Conservation (phyloP, 2,113 vertebrate species). For the Platysternon megacephalum region DNA sequence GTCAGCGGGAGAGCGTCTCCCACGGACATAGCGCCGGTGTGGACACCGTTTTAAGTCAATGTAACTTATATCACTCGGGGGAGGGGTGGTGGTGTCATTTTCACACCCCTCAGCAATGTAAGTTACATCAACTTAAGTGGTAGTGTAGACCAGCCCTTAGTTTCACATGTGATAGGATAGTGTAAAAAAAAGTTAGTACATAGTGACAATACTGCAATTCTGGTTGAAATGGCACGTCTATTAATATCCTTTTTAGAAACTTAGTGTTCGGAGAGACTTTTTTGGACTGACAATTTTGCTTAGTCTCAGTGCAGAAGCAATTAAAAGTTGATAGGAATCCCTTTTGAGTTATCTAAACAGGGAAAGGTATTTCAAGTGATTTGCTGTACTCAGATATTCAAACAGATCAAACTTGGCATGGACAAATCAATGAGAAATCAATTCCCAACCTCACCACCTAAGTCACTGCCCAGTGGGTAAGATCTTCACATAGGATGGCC, state of each 20-base stretch:
- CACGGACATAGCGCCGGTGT: no score
- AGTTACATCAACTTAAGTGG: no score
- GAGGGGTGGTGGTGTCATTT: no score
- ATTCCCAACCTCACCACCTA: background rate
- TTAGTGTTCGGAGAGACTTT: background rate
- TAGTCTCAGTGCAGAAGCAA: background rate
- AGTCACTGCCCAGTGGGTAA: background rate
- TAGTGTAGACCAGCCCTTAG: no score
- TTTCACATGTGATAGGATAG: background rate
- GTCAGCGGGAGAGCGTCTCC: accelerated
- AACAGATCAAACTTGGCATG: background rate
- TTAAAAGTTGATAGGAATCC: background rate
- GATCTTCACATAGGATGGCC: background rate
- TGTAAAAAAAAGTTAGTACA: background rate
- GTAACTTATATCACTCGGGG: no score
- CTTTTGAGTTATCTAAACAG: background rate
- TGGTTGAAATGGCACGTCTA: background rate
- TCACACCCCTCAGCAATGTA: no score
- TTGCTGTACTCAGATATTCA: background rate
- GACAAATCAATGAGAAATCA: background rate
- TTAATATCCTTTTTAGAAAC: background rate
- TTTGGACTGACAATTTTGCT: background rate
- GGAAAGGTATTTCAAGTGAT: background rate
- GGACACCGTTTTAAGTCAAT: no score
- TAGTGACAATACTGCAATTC: background rate